phyloP scores from a whole-genome alignment of 2,113 vertebrate species.

The Dicrurus megarhynchus region DNA sequence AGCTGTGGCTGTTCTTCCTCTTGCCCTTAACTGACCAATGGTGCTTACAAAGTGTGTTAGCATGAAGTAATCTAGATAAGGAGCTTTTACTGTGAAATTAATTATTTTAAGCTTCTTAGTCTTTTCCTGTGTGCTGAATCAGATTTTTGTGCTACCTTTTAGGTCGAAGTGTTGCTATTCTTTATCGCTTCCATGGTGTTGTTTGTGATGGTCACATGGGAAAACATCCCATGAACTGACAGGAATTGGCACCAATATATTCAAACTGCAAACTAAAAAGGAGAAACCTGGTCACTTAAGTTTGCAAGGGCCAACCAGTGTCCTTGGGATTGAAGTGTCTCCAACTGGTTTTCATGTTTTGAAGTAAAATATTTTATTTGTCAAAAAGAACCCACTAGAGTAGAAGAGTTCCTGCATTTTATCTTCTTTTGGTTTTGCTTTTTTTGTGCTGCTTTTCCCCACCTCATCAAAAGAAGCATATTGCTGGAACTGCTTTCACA shows the following conservation, averaged over 20 bases:
- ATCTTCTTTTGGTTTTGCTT: background rate
- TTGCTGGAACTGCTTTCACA: background rate
- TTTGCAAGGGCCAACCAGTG: background rate
- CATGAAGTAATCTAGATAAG: background rate
- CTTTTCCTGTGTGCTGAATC: background rate
- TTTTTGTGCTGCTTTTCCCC: background rate
- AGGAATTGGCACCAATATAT: background rate
- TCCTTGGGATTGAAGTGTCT: background rate
- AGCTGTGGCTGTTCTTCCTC: background rate
- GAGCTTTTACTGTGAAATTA: background rate
- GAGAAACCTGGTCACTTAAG: background rate
- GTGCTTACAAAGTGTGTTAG: background rate
- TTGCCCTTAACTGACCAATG: background rate
- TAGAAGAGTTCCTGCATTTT: background rate
- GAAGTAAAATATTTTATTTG: background rate
- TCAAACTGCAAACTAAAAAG: background rate
- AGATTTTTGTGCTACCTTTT: background rate
- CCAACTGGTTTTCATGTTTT: background rate
- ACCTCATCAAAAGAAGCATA: background rate
- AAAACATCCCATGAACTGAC: background rate
- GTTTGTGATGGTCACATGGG: background rate
- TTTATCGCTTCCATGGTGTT: rapidly evolving
- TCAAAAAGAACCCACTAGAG: background rate
- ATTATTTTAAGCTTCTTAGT: background rate
- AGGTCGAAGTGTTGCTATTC: background rate